Evolutionary conservation across 2,888 invertebrate species (phyloP).

Genomic region (Metalampra italica): DNA sequence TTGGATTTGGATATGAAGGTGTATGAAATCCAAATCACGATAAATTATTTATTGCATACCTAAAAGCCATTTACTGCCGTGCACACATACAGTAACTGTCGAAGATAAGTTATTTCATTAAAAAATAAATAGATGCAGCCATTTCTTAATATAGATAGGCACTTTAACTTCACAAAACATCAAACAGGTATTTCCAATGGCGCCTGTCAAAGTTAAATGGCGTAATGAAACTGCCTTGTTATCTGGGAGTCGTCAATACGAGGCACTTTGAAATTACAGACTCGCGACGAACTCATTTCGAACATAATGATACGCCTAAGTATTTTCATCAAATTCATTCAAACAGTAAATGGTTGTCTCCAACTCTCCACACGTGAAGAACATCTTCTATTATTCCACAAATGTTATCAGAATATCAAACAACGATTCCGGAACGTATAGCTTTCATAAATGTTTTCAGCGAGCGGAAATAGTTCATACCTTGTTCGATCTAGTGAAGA

Average conservation of each 20-base stretch:
- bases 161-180: not conserved
- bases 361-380: constrained; percentile 43
- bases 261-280: constrained; percentile 28
- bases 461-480: constrained; percentile 30
- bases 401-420: constrained; percentile 71
- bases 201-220: constrained; percentile 12
- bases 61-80: too few relatives aligned
- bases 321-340: constrained; percentile 46
- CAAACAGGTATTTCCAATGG: not conserved
- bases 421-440: constrained; percentile 41
- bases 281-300: constrained; percentile 17
- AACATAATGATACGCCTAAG: constrained; percentile 27
- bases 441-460: constrained; percentile 16
- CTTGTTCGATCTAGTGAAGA: constrained; percentile 25
- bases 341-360: constrained; percentile 42
- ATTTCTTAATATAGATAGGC: too few relatives aligned
- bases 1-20: too few relatives aligned
- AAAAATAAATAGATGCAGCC: too few relatives aligned
- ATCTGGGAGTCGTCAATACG: constrained; percentile 25
- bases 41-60: too few relatives aligned
- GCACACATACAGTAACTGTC: too few relatives aligned
- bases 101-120: too few relatives aligned
- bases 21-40: too few relatives aligned
- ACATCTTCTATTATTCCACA: constrained; percentile 62
- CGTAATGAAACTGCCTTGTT: constrained; percentile 22